Conservation (phyloP, 2,888 invertebrate species). For the Rhodophaea formosa region DNA sequence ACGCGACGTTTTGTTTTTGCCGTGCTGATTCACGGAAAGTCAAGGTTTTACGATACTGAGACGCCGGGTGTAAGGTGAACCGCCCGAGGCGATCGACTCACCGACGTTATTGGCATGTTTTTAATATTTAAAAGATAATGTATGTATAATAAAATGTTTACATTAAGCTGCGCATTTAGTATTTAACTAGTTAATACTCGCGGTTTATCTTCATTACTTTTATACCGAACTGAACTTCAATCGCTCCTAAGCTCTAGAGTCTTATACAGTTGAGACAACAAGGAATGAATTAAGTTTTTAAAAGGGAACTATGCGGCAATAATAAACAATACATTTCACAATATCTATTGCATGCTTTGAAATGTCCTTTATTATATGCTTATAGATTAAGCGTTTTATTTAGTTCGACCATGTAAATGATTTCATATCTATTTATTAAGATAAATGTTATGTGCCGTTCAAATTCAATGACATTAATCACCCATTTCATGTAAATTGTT, state of each 20-base stretch:
- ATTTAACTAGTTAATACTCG: not conserved
- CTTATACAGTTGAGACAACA: no score
- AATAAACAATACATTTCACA: no score
- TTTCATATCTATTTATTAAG: not conserved
- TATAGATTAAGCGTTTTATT: not conserved
- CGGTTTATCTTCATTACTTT: not conserved
- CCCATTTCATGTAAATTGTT: constrained; percentile 4
- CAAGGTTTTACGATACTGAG: constrained; percentile 5
- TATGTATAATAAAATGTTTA: not conserved
- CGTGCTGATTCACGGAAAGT: constrained; percentile 14
- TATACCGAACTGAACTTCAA: no score
- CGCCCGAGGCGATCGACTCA: not conserved
- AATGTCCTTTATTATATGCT: not conserved
- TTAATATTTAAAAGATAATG: not conserved
- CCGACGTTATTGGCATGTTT: not conserved
- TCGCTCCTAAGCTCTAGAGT: no score
- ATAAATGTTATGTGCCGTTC: not conserved
- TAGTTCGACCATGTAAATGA: not conserved
- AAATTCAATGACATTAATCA: not conserved
- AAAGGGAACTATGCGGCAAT: no score
- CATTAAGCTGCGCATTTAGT: not conserved
- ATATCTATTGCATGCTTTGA: no score
- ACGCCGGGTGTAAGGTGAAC: constrained; percentile 14
- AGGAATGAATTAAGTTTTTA: no score
- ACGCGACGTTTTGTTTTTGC: constrained; percentile 19